Conservation (phyloP, 2,113 vertebrate species). For the Campylomormyrus numenius region DNA sequence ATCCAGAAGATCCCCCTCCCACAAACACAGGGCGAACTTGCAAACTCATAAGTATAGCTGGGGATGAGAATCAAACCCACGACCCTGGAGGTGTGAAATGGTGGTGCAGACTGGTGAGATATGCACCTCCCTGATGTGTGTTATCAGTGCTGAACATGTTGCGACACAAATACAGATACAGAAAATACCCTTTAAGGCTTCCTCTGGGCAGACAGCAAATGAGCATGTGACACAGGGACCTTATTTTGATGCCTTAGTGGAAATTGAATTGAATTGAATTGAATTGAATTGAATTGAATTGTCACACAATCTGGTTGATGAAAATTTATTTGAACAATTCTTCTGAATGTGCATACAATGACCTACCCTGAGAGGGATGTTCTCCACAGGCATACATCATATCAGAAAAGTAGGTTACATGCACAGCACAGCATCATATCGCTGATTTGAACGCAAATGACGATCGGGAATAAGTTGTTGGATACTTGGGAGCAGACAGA, state of each 20-base stretch:
- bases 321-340: background rate
- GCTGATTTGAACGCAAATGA: background rate
- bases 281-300: background rate
- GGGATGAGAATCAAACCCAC: background rate
- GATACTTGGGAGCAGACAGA: background rate
- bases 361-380: background rate
- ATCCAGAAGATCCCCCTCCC: background rate
- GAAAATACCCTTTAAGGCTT: background rate
- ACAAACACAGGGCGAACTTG: background rate
- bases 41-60: background rate
- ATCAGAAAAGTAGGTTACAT: background rate
- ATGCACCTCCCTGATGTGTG: background rate
- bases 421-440: background rate
- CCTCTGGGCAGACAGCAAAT: background rate
- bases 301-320: background rate
- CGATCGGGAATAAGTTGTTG: background rate
- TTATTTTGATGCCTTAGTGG: background rate
- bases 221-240: background rate
- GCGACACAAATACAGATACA: background rate
- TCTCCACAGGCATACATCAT: background rate
- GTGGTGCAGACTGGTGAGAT: background rate
- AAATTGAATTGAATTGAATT: background rate
- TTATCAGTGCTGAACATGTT: background rate
- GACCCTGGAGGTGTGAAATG: background rate
- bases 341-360: background rate